Percentiles rank a stretch among this genome's conserved stretches.
Evolutionary conservation across 2,888 invertebrate genomes (phyloP).

Genomic region (Acleris holmiana): DNA sequence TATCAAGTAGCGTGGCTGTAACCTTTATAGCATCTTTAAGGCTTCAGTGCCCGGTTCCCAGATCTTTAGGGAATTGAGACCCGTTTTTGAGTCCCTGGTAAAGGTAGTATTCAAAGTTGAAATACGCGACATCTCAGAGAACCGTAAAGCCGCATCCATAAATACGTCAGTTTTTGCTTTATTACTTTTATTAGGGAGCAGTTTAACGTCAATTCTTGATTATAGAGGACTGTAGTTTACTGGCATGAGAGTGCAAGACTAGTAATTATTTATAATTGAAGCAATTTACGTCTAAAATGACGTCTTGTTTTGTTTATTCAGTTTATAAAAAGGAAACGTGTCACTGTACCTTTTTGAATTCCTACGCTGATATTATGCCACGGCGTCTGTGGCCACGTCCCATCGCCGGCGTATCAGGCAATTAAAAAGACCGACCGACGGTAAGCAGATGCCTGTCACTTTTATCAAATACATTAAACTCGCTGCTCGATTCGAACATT

Average conservation of each 20-base stretch:
- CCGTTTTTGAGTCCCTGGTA: not conserved
- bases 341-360: slow-evolving; percentile 19
- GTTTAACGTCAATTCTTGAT: slow-evolving; percentile 23
- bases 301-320: slow-evolving; percentile 22
- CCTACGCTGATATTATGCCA: slow-evolving; percentile 35
- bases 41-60: too few relatives aligned
- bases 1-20: slow-evolving; percentile 34
- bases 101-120: slow-evolving; percentile 10
- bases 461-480: slow-evolving; percentile 83
- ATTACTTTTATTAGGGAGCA: slow-evolving; percentile 22
- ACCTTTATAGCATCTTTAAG: slow-evolving; percentile 11
- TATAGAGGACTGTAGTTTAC: slow-evolving; percentile 33
- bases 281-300: slow-evolving; percentile 25
- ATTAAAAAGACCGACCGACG: slow-evolving; percentile 74
- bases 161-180: slow-evolving; percentile 24
- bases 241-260: slow-evolving; percentile 17
- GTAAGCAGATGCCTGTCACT: slow-evolving; percentile 81
- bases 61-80: too few relatives aligned
- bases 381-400: slow-evolving; percentile 47
- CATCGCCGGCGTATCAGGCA: slow-evolving; percentile 72
- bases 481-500: slow-evolving; percentile 74
- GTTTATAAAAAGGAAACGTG: slow-evolving; percentile 12
- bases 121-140: slow-evolving; percentile 16
- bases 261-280: slow-evolving; percentile 36
- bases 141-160: slow-evolving; percentile 19